A percentile compares a stretch with the other conserved stretches of the same genome.
These are phyloP conservation scores for Clytia hemisphaerica DNA, from an alignment of 30 jellyfish, hydroid and myxozoan species.

Conservation along the genomic window DNA sequence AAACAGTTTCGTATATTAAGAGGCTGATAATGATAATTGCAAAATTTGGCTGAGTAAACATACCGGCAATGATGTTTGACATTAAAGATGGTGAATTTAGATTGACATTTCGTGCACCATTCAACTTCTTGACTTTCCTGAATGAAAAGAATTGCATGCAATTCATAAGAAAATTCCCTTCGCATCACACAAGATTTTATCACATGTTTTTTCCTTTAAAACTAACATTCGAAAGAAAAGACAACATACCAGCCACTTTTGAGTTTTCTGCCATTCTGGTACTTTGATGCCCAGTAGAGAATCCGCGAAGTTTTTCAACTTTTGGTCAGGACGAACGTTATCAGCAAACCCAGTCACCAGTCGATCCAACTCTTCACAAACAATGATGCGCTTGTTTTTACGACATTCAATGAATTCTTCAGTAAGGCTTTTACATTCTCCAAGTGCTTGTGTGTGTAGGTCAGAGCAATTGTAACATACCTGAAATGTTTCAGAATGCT, in stretches of 20 bases:
- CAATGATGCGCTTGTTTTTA: slow-evolving; percentile 30
- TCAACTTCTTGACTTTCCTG: slow-evolving; percentile 88
- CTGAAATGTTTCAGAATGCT: no score
- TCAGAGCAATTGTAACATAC: slow-evolving; percentile 84
- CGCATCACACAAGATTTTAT: background rate
- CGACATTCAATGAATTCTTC: slow-evolving; percentile 32
- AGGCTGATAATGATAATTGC: no score
- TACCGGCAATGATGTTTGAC: slow-evolving; percentile 84
- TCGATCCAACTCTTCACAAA: slow-evolving; percentile 44
- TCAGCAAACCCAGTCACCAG: slow-evolving; percentile 58
- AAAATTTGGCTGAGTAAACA: no score
- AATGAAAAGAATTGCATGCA: background rate
- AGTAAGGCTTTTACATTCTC: slow-evolving; percentile 50
- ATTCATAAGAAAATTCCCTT: background rate
- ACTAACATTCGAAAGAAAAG: background rate
- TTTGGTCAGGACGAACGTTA: slow-evolving; percentile 41
- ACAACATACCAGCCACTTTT: slow-evolving; percentile 86
- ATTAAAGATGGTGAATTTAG: slow-evolving; percentile 52
- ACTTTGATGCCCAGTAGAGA: slow-evolving; percentile 64
- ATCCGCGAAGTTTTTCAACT: slow-evolving; percentile 42
- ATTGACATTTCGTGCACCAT: slow-evolving; percentile 69
- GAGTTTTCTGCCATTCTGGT: slow-evolving; percentile 83
- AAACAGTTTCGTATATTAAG: no score
- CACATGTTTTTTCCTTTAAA: background rate
- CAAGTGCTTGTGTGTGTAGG: slow-evolving; percentile 44